Base-by-base conservation (phyloP, 2,113 vertebrate species). In the Chaetodon trifascialis region DNA sequence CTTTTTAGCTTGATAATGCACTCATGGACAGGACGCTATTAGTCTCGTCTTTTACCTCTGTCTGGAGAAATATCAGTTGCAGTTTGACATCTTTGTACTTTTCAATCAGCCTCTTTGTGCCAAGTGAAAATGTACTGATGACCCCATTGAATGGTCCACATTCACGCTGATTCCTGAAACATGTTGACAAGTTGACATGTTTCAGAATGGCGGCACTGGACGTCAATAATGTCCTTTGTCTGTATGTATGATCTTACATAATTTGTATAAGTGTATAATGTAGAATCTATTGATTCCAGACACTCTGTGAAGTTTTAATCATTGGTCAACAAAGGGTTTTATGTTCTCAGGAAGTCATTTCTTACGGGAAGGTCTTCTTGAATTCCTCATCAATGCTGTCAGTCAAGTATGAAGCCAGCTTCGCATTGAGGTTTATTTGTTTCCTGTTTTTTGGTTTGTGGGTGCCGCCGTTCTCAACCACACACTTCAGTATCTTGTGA, bases 311-410 rank as follows among this genome's bases (percentile, higher is more conserved):
- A 64, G 44, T 1, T 40, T 51, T 30, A 2, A 30, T 1, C 30
- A 6, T 4, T 9, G 9, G 40, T 42, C 40, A 19, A n/a, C 14
- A 59, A 30, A 30, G 3, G 30, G 2, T 51, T 74, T 30, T 23
- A 54, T 54, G 5, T 78, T 3, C 17, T 75, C 2, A 54, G 44
- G 14, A 16, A 44, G 12, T 62, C 0, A 42, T 73, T 58, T 74
- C 88, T 75, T 79, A 91, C 86, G 80, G 88, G 38, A 91, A 91
- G 17, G 74, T 85, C 21, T 80, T 86, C 73, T 38, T 83, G 82
- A 91, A 90, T 54, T 88, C 71, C 1, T 82, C 82, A 82, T 90
- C 78, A 44, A 91, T 84, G 82, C 82, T 84, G 19, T 56, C 52
- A 34, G 46, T 82, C 71, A 91, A 75, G 16, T 1, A 7, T 52